Conservation (phyloP, 2,797 vertebrate genomes). For the Rallus crepitans region DNA sequence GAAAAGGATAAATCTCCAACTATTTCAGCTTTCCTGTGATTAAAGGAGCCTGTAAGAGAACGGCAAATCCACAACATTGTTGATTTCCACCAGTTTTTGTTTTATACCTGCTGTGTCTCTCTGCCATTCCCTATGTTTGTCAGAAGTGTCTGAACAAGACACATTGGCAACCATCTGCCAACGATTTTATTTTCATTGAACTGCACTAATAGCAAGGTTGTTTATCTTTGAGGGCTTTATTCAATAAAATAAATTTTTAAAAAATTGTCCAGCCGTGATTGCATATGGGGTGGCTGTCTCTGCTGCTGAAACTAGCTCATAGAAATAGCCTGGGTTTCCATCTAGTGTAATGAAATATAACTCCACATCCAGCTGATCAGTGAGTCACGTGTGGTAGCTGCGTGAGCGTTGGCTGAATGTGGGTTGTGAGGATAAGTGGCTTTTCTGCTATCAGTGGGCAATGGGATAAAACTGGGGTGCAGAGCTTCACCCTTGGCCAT, state of each 20-base stretch:
- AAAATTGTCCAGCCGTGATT: neutral
- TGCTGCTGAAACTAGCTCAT: neutral
- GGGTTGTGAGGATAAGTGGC: neutral
- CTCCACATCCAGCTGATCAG: neutral
- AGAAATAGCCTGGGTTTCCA: neutral
- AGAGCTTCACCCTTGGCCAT: accelerated
- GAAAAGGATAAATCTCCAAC: neutral
- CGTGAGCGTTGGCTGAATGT: neutral
- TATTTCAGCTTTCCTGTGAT: neutral
- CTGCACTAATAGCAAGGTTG: neutral
- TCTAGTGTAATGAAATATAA: neutral
- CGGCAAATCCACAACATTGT: neutral
- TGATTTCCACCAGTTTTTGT: neutral
- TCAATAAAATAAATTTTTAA: neutral
- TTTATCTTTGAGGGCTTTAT: slow-evolving; percentile 15
- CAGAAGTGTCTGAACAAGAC: slow-evolving; percentile 22
- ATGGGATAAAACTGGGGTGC: neutral
- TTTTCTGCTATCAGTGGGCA: neutral
- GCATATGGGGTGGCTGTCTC: neutral
- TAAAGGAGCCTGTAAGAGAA: neutral
- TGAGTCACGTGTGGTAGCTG: neutral
- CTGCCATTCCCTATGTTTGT: slow-evolving; percentile 18
- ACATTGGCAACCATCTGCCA: slow-evolving; percentile 49
- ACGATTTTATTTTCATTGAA: slow-evolving; percentile 43
- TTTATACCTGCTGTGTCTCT: neutral